Evolutionary conservation across 2,113 vertebrate genomes (phyloP).

Genomic region (Takifugu flavidus): DNA sequence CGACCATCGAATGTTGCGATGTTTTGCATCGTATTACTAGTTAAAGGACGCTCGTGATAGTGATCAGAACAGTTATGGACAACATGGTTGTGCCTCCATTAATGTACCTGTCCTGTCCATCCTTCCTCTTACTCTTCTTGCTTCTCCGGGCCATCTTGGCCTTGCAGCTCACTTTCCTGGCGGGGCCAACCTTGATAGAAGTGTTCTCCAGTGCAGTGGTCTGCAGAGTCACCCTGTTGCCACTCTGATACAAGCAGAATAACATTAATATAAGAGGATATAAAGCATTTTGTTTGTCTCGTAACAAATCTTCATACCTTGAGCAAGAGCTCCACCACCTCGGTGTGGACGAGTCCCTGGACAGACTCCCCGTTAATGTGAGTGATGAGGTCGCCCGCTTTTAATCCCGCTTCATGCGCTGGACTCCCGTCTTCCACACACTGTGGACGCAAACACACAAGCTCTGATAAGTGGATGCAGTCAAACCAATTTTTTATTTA

Average conservation of each 20-base stretch:
- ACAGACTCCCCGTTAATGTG: constrained; percentile 91
- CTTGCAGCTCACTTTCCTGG: constrained; percentile 84
- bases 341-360: constrained; percentile 89
- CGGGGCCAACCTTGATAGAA: constrained; percentile 89
- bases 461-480: constrained; percentile 2
- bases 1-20: background rate
- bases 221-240: constrained; percentile 84
- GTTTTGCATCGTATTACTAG: no score
- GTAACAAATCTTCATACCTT: constrained; percentile 74
- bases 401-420: constrained; percentile 86
- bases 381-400: constrained; percentile 89
- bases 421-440: constrained; percentile 90
- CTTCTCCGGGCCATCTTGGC: constrained; percentile 88
- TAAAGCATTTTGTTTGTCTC: background rate
- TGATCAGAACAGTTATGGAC: no score
- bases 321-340: constrained; percentile 89
- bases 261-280: background rate
- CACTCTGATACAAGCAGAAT: constrained; percentile 74
- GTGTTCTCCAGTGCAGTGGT: constrained; percentile 94
- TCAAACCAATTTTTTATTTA: background rate
- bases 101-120: constrained; percentile 84
- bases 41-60: no score
- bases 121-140: constrained; percentile 85
- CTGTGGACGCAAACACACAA: constrained; percentile 60
- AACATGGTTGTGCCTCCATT: no score